Percentiles rank a stretch among this genome's conserved stretches.
These are phyloP conservation scores for Reticulitermes lucifugus DNA, from an alignment of 2,888 invertebrate genomes.

Conservation along the genomic window DNA sequence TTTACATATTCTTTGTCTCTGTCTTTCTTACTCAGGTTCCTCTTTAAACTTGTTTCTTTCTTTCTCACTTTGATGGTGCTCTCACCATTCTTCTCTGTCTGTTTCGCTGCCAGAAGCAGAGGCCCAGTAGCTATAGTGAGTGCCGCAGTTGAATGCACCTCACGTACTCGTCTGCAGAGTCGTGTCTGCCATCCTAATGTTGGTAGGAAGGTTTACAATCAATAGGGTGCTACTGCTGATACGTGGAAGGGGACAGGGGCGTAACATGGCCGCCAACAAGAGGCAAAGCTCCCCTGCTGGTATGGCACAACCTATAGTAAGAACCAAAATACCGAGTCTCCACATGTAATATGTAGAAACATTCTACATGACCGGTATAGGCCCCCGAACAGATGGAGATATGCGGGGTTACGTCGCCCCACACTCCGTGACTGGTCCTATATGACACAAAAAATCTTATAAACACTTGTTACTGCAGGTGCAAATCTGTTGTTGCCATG, in stretches of 20 bases:
- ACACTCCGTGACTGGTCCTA: too few relatives aligned
- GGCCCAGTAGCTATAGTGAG: background rate
- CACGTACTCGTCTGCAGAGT: constrained; percentile 69
- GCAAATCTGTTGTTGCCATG: too few relatives aligned
- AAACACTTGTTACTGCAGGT: too few relatives aligned
- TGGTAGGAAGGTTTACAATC: constrained; percentile 65
- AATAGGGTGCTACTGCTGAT: constrained; percentile 63
- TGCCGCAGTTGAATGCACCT: constrained; percentile 65
- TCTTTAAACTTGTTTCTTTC: background rate
- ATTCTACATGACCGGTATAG: too few relatives aligned
- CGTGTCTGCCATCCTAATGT: constrained; percentile 73
- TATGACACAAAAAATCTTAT: too few relatives aligned
- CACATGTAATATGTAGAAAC: background rate
- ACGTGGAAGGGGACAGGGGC: constrained; percentile 49
- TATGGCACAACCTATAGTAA: background rate
- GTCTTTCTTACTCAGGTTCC: background rate
- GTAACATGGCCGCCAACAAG: constrained; percentile 63
- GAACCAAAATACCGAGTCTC: background rate
- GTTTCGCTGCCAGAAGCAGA: constrained; percentile 26
- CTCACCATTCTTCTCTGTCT: constrained; percentile 30
- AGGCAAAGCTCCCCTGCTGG: constrained; percentile 5
- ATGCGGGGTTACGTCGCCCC: too few relatives aligned
- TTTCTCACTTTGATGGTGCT: constrained; percentile 9
- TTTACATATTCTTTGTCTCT: background rate
- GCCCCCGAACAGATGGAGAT: too few relatives aligned